Evolutionary conservation across 2,797 vertebrate genomes (phyloP).

Genomic region (Gouania willdenowi): DNA sequence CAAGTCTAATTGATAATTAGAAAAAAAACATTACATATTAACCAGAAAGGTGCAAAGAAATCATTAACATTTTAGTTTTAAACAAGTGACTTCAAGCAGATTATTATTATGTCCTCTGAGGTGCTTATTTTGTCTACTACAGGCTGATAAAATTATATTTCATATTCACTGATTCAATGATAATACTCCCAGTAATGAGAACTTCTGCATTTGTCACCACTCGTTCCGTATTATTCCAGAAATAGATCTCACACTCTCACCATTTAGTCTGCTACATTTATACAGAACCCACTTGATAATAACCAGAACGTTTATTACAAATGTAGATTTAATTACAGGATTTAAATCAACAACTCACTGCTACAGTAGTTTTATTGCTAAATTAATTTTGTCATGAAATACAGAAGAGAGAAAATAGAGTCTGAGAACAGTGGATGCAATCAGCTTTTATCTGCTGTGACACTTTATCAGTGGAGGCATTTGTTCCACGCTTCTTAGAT

Average conservation of each 20-base stretch:
- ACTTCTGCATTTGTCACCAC: neutral
- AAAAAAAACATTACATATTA: neutral
- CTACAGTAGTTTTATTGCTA: neutral
- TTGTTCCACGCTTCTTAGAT: constrained; percentile 40
- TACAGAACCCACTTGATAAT: constrained; percentile 35
- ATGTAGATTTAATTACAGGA: constrained; percentile 54
- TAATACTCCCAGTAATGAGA: neutral
- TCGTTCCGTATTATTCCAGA: constrained; percentile 1
- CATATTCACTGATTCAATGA: neutral
- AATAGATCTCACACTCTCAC: constrained; percentile 5
- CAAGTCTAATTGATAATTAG: neutral
- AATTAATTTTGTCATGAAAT: constrained; percentile 31
- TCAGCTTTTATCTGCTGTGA: constrained; percentile 34
- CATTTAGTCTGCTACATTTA: constrained; percentile 28
- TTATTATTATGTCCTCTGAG: constrained; percentile 3
- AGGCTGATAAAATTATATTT: constrained; percentile 7
- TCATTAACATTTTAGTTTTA: neutral
- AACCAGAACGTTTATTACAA: constrained; percentile 46
- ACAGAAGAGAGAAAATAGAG: neutral
- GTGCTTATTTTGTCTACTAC: constrained; percentile 1
- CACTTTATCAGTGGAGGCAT: constrained; percentile 41
- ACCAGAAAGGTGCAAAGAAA: neutral
- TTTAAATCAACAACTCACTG: constrained; percentile 17
- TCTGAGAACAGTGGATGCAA: constrained; percentile 16
- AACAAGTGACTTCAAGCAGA: constrained; percentile 1